Percentiles rank a stretch among this genome's conserved stretches.
phyloP scores from a whole-genome alignment of 2,113 vertebrate genomes.

The Chrysemys picta region DNA sequence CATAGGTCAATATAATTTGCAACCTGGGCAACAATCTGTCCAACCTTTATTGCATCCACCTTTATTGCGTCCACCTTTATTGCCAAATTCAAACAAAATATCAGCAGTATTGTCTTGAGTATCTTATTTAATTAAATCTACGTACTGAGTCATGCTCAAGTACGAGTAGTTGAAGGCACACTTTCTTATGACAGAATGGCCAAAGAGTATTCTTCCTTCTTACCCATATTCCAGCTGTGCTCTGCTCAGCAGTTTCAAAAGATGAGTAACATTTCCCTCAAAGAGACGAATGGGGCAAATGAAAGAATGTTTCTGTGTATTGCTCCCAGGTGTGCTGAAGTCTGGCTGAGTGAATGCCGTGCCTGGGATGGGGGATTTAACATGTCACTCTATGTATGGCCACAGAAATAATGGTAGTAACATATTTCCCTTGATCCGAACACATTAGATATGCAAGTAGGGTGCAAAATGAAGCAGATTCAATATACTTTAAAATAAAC shows the following conservation, averaged over 20 bases:
- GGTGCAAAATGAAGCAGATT: background rate
- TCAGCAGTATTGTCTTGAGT: background rate
- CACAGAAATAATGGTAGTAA: background rate
- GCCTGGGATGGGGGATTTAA: background rate
- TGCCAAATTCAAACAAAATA: background rate
- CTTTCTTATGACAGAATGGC: background rate
- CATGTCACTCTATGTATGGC: background rate
- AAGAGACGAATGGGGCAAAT: background rate
- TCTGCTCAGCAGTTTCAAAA: background rate
- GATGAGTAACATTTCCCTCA: background rate
- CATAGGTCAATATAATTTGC: background rate
- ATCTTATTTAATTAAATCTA: background rate
- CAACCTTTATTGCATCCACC: background rate
- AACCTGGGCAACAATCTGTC: accelerated
- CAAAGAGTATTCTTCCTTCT: background rate
- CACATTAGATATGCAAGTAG: background rate
- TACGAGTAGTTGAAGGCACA: background rate
- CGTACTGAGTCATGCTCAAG: background rate
- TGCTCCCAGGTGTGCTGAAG: background rate
- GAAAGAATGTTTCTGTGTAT: background rate
- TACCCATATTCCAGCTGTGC: background rate
- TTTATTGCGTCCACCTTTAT: background rate
- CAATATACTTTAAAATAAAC: background rate
- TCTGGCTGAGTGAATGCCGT: background rate
- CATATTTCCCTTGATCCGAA: background rate